Evolutionary conservation across 2,888 invertebrate species (phyloP).

Genomic region (Brenthis daphne): DNA sequence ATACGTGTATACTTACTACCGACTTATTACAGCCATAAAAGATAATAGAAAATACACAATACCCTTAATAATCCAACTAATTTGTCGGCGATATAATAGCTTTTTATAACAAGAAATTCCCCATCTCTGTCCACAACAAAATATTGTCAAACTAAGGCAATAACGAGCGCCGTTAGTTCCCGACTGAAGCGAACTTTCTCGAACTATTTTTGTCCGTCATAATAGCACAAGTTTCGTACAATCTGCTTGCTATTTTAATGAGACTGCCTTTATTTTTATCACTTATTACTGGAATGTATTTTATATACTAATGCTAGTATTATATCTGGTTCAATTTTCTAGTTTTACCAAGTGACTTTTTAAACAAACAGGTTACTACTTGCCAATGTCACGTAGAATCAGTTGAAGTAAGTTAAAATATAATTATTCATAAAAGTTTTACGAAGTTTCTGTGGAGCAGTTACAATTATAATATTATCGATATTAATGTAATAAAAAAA

Average conservation of each 20-base stretch:
- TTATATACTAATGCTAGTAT: neutral
- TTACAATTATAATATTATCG: too few relatives aligned
- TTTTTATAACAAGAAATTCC: constrained; percentile 63
- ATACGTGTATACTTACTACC: neutral
- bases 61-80: constrained; percentile 48
- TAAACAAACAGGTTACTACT: too few relatives aligned
- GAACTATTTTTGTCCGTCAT: constrained; percentile 79
- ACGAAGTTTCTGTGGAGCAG: too few relatives aligned
- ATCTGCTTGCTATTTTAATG: constrained; percentile 59
- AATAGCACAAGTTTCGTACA: constrained; percentile 74
- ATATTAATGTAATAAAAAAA: too few relatives aligned
- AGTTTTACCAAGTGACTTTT: neutral
- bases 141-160: constrained; percentile 79
- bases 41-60: constrained; percentile 32
- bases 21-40: constrained; percentile 19
- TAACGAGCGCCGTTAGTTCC: constrained; percentile 72
- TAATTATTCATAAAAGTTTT: too few relatives aligned
- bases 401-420: too few relatives aligned
- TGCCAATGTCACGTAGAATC: too few relatives aligned
- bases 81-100: constrained; percentile 62
- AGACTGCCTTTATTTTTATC: constrained; percentile 29
- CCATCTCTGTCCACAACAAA: constrained; percentile 67
- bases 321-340: neutral
- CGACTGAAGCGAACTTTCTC: constrained; percentile 61
- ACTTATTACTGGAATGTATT: neutral